Percentiles rank a stretch among this genome's conserved stretches.
Conservation (phyloP, 2,113 vertebrate genomes). For the Lipotes vexillifer region DNA sequence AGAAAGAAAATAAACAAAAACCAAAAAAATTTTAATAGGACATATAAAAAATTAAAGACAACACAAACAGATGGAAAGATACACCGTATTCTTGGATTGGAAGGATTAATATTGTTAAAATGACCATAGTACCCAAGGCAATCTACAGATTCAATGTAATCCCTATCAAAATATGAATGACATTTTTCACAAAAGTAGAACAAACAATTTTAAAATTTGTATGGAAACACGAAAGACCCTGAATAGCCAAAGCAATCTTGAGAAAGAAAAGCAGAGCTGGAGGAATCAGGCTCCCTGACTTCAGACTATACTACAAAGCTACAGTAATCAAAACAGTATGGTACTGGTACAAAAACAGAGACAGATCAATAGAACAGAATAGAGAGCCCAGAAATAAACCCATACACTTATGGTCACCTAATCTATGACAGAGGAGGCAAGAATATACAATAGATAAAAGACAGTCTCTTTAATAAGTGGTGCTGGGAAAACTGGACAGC, state of each 20-base stretch:
- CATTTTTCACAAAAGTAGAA: not conserved
- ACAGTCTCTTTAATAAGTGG: too few species aligned
- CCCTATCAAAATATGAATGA: not conserved
- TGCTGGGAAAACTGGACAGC: too few species aligned
- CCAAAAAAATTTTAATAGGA: not conserved
- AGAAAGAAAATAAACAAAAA: constrained; percentile 21
- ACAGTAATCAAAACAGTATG: not conserved
- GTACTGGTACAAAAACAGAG: too few species aligned
- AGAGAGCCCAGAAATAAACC: too few species aligned
- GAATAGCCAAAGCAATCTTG: not conserved
- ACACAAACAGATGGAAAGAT: not conserved
- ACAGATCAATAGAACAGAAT: too few species aligned
- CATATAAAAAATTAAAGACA: not conserved
- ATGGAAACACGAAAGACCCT: not conserved
- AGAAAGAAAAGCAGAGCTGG: not conserved
- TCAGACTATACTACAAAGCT: not conserved
- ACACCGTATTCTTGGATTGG: not conserved
- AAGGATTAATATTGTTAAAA: not conserved
- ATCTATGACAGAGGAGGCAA: too few species aligned
- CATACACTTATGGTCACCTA: too few species aligned
- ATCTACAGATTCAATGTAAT: not conserved
- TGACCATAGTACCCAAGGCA: not conserved
- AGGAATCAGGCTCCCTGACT: too few species aligned
- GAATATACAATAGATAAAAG: too few species aligned
- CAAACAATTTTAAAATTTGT: not conserved